phyloP scores from a whole-genome alignment of 2,888 invertebrate genomes.

The Nycteola revayana region DNA sequence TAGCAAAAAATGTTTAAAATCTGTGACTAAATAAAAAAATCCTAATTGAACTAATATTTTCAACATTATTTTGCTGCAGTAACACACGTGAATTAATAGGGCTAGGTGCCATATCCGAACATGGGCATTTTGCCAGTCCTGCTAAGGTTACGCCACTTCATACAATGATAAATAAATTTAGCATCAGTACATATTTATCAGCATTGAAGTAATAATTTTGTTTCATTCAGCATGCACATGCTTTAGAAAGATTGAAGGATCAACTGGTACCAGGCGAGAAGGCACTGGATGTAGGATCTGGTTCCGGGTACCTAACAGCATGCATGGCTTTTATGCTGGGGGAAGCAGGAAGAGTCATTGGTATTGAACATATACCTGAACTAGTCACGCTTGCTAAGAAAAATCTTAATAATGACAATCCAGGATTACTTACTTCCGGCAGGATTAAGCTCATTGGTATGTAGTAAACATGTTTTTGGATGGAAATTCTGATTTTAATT shows the following conservation, averaged over 20 bases:
- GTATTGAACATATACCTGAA: slow-evolving; percentile 95
- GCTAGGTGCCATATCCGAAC: too few species aligned
- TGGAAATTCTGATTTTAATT: too few species aligned
- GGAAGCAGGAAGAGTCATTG: slow-evolving; percentile 85
- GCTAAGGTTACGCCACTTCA: too few species aligned
- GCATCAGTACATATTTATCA: too few species aligned
- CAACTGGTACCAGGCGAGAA: slow-evolving; percentile 88
- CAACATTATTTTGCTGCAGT: too few species aligned
- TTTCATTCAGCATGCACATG: slow-evolving; percentile 90
- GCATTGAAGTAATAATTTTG: background rate
- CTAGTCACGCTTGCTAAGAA: slow-evolving; percentile 87
- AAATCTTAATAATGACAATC: slow-evolving; percentile 90
- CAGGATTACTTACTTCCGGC: slow-evolving; percentile 85
- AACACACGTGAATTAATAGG: too few species aligned
- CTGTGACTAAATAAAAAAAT: too few species aligned
- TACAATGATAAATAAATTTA: too few species aligned
- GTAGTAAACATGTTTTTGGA: too few species aligned
- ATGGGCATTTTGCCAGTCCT: too few species aligned
- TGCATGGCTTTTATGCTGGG: slow-evolving; percentile 95
- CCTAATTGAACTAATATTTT: too few species aligned
- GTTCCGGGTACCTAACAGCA: slow-evolving; percentile 95
- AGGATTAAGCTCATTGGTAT: slow-evolving; percentile 87
- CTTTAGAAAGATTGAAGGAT: slow-evolving; percentile 91
- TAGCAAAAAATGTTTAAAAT: too few species aligned
- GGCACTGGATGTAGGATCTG: slow-evolving; percentile 96